Conservation (phyloP, 2,797 vertebrate species). For the Intellagama lesueurii region DNA sequence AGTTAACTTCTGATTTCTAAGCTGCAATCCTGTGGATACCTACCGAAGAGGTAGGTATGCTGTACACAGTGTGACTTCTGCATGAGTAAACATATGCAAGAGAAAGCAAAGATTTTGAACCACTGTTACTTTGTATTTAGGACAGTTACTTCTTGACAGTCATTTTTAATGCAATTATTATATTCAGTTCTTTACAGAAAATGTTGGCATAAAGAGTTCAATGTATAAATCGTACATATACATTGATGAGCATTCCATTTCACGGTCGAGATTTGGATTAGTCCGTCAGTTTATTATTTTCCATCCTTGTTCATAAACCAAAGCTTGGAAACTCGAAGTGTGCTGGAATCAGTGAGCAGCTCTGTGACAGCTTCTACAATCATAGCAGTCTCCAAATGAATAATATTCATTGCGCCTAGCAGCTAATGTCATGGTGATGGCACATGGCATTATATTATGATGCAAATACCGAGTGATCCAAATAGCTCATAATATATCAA, state of each 20-base stretch:
- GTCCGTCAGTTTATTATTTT: conserved; percentile 7
- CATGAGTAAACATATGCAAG: neutral
- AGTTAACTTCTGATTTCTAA: neutral
- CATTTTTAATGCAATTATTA: conserved; percentile 3
- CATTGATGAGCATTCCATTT: conserved; percentile 31
- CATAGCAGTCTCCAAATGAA: conserved; percentile 28
- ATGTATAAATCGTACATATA: neutral
- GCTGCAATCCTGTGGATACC: neutral
- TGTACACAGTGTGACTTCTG: neutral
- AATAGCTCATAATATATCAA: conserved; percentile 67
- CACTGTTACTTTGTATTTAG: neutral
- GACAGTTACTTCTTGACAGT: conserved; percentile 8
- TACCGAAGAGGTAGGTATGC: neutral
- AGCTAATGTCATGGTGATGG: conserved; percentile 47
- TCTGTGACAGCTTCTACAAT: conserved; percentile 44
- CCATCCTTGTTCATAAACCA: neutral
- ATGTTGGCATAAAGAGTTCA: conserved; percentile 21
- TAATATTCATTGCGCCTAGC: conserved; percentile 48
- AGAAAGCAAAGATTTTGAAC: neutral
- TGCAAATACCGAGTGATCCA: conserved; percentile 67
- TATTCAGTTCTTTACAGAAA: neutral
- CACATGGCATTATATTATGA: conserved; percentile 62
- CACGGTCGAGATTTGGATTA: conserved; percentile 17
- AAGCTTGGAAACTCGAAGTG: conserved; percentile 23
- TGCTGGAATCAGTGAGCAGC: neutral